Conservation (phyloP, 2,888 invertebrate species). For the Pachydiplax longipennis region DNA sequence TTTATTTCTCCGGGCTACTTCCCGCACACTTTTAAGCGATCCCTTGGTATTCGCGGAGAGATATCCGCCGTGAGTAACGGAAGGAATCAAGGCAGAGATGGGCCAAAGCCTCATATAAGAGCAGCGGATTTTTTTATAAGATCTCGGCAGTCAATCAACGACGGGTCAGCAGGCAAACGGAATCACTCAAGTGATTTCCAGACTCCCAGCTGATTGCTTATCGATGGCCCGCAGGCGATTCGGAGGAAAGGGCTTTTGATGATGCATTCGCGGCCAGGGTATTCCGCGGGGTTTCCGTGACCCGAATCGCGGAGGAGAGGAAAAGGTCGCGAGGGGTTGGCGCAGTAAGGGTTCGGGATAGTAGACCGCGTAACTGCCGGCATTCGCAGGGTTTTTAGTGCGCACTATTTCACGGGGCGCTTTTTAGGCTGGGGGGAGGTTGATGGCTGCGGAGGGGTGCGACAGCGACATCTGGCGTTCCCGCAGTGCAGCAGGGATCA, state of each 20-base stretch:
- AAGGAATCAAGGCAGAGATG: background rate
- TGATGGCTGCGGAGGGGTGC: background rate
- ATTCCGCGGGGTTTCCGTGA: background rate
- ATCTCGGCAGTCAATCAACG: background rate
- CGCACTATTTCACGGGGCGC: background rate
- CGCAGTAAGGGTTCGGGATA: background rate
- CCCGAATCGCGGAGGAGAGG: background rate
- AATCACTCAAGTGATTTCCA: background rate
- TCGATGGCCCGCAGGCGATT: background rate
- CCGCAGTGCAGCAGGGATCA: conserved; percentile 41
- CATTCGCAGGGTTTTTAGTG: background rate
- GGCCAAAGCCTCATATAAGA: background rate
- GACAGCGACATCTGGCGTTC: conserved; percentile 7
- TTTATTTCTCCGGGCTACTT: background rate
- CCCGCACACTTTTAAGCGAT: background rate
- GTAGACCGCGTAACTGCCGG: background rate
- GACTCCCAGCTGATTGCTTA: conserved; percentile 5
- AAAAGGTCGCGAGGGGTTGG: background rate
- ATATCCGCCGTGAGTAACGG: background rate
- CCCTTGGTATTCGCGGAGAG: background rate
- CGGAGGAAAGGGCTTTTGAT: background rate
- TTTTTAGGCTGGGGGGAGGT: background rate
- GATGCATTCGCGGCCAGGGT: conserved; percentile 11
- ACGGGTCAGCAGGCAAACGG: background rate
- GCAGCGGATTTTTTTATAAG: background rate